Conservation (phyloP, 2,113 vertebrate genomes). For the western clawed frog (Xenopus tropicalis) region DNA sequence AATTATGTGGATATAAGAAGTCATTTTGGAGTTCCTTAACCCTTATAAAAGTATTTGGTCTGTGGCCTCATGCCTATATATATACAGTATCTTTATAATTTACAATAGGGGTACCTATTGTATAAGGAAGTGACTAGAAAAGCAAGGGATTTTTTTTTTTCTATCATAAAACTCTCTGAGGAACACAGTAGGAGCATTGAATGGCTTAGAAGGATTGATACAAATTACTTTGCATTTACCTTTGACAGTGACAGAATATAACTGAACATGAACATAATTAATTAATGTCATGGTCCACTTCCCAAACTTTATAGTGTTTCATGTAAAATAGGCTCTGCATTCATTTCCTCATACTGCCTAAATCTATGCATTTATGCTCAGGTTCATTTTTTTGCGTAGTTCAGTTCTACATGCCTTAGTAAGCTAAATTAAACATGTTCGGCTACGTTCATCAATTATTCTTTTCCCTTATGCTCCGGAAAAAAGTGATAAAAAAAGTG, state of each 20-base stretch:
- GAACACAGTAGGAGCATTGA: not conserved
- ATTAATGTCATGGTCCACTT: not conserved
- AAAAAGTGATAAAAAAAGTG: not conserved
- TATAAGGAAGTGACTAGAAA: not conserved
- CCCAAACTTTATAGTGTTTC: not conserved
- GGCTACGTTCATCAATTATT: conserved; percentile 17
- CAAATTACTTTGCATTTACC: not conserved
- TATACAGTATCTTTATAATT: no score
- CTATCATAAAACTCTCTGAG: not conserved
- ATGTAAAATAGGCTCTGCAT: not conserved
- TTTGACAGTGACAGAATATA: not conserved
- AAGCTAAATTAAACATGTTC: conserved; percentile 11
- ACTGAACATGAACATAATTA: not conserved
- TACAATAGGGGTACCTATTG: no score
- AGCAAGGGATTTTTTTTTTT: not conserved
- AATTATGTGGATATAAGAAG: no score
- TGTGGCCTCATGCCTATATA: no score
- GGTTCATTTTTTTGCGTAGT: not conserved
- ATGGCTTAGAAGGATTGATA: not conserved
- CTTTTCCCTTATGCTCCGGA: not conserved
- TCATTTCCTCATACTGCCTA: not conserved
- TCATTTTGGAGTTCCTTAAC: no score
- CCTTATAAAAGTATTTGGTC: no score
- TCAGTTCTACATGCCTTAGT: not conserved
- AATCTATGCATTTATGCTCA: not conserved